Evolutionary conservation across 2,113 vertebrate species (phyloP).

Genomic region (Alectura lathami): DNA sequence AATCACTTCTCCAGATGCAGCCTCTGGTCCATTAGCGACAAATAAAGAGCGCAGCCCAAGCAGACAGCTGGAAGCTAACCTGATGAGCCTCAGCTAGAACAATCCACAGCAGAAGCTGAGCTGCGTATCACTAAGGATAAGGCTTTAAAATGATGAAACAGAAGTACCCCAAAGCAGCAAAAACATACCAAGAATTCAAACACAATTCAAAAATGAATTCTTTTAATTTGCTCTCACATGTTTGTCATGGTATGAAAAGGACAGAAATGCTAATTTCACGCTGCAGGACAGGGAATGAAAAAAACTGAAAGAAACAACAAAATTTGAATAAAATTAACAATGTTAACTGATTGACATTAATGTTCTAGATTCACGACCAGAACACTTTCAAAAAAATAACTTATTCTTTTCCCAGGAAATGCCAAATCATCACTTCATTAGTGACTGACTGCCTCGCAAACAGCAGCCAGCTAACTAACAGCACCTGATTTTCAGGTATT

Average conservation of each 20-base stretch:
- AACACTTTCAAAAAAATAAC: neutral
- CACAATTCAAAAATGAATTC: neutral
- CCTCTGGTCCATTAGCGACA: constrained; percentile 32
- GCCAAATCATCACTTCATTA: neutral
- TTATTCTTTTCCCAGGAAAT: neutral
- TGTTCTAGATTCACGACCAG: neutral
- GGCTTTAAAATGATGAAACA: neutral
- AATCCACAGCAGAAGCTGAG: neutral
- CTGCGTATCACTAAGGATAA: neutral
- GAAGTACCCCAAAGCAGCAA: neutral
- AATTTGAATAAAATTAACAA: neutral
- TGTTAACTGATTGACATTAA: neutral
- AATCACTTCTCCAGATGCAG: constrained; percentile 54
- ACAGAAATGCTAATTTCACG: neutral
- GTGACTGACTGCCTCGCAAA: neutral
- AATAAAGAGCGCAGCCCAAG: neutral
- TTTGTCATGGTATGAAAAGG: neutral
- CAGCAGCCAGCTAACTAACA: neutral
- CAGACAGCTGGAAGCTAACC: neutral
- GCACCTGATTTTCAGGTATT: neutral
- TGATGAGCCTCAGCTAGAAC: neutral
- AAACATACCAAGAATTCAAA: neutral
- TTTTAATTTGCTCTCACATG: neutral
- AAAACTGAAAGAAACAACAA: neutral
- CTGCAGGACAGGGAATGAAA: neutral